phyloP scores from a whole-genome alignment of 2,797 vertebrate genomes.

The Rhinophrynus dorsalis region DNA sequence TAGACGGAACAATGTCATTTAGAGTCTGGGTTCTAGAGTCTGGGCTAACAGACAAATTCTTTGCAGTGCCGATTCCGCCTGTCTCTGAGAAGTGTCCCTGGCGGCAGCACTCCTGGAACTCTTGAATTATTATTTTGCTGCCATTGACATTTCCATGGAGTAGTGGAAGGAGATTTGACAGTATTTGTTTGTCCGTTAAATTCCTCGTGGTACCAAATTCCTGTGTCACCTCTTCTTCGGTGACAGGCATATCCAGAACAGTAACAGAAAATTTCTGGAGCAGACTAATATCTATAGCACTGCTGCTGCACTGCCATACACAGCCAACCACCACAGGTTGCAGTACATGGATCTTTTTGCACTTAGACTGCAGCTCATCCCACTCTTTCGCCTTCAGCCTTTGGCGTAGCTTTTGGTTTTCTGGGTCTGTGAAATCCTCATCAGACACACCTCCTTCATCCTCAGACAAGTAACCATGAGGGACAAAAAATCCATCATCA shows the following conservation, averaged over 20 bases:
- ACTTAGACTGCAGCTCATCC: conserved; percentile 93
- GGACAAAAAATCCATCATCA: conserved; percentile 95
- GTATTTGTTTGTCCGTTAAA: conserved; percentile 74
- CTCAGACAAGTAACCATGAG: conserved; percentile 95
- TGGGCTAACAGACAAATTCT: conserved; percentile 27
- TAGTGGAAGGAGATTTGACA: conserved; percentile 83
- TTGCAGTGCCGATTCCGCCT: accelerated
- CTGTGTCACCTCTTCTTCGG: conserved; percentile 68
- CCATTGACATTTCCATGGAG: conserved; percentile 92
- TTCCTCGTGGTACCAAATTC: conserved; percentile 67
- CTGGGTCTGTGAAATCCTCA: conserved; percentile 80
- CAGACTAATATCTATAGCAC: conserved; percentile 54
- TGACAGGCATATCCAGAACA: conserved; percentile 70
- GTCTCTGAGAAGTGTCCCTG: conserved; percentile 58
- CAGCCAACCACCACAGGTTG: conserved; percentile 86
- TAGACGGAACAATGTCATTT: conserved; percentile 73
- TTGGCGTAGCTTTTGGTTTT: conserved; percentile 91
- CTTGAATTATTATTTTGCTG: conserved; percentile 88
- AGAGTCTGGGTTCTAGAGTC: conserved; percentile 36
- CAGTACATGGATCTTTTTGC: conserved; percentile 82
- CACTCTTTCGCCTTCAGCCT: conserved; percentile 93
- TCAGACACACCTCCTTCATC: conserved; percentile 83
- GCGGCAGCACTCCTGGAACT: conserved; percentile 91
- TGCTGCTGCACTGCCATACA: conserved; percentile 73
- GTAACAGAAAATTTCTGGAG: conserved; percentile 78